A percentile compares a stretch with the other conserved stretches of the same genome.
These are phyloP conservation scores for Graphium colonna DNA, from an alignment of 2,888 invertebrate species.

Conservation along the genomic window DNA sequence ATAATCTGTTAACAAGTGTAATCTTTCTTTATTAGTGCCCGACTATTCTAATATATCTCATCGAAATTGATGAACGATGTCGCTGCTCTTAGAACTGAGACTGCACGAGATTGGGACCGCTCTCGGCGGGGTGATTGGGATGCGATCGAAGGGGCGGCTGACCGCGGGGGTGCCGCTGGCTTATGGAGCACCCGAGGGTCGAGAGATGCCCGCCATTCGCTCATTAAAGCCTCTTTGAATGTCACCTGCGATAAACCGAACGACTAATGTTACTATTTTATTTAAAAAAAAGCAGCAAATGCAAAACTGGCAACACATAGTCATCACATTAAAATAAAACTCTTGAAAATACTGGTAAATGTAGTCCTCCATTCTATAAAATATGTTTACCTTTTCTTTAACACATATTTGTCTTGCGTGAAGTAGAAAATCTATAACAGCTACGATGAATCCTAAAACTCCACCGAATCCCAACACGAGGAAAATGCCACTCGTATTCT, in stretches of 20 bases:
- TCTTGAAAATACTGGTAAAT: too few species aligned
- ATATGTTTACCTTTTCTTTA: conserved; percentile 86
- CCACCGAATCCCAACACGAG: conserved; percentile 90
- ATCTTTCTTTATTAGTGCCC: too few species aligned
- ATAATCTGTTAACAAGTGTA: too few species aligned
- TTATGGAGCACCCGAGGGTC: conserved; percentile 59
- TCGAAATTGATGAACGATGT: conserved; percentile 70
- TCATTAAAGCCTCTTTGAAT: conserved; percentile 56
- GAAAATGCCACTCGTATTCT: conserved; percentile 95
- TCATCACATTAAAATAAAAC: too few species aligned
- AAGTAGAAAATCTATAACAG: conserved; percentile 91
- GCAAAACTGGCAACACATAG: too few species aligned
- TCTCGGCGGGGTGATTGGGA: conserved; percentile 52
- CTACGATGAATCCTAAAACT: conserved; percentile 84
- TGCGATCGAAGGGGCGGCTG: conserved; percentile 54
- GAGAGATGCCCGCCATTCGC: conserved; percentile 66
- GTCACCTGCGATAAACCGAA: conserved; percentile 61
- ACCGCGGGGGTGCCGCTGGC: conserved; percentile 59
- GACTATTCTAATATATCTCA: conserved; percentile 63
- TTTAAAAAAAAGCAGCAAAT: too few species aligned
- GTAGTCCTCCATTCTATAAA: too few species aligned
- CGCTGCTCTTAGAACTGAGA: conserved; percentile 64
- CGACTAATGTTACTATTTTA: too few species aligned
- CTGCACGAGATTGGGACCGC: conserved; percentile 62
- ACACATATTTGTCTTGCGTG: conserved; percentile 89